Evolutionary conservation across 2,113 vertebrate genomes (phyloP), one percentile per base, ranked within the genome.

Genomic region (Muntiacus reevesi): DNA sequence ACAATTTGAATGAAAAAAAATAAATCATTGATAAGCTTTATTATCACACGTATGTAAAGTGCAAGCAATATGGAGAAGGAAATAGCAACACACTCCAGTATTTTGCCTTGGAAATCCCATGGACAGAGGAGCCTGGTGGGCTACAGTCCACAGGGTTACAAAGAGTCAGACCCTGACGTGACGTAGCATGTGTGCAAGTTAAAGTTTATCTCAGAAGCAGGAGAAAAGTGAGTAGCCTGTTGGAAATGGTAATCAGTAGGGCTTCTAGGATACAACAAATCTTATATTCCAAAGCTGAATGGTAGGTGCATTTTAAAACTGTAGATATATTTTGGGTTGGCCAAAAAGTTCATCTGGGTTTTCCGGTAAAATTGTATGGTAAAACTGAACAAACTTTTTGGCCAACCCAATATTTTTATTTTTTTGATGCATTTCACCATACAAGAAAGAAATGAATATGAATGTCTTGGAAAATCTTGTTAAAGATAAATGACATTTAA

Each of bases 401-500:
- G 71, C 12, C 36, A 76, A 76, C 6, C 11, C 71, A 76, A 76
- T 76, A 76, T 76, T 76, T 76, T 76, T 14, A 27, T 76, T 43
- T 43, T 12, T 62, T 87, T 94, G 60, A 64, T 79, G 6, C 19
- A 28, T 30, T 62, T 91, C 28, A 76, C 5, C 25, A 27, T 76
- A 88, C 85, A 92, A 85, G 7, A 86, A 86, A 95, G 23, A 74
- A 87, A 52, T 23, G 11, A 85, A 81, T 30, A 71, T 45, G 21
- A 67, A 17, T 47, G 14, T 86, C 36, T 89, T 40, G 16, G n/a
- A 78, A 97, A 89, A 60, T 87, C 33, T 95, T 91, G 13, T 57
- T 60, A 64, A 52, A 59, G 57, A 52, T 93, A 62, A 59, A 27
- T 94, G 17, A 95, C 82, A 95, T 93, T 36, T 43, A 84, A 97